A percentile compares a stretch with the other conserved stretches of the same genome.
phyloP scores from a whole-genome alignment of 1,140 invertebrate species.

The Ctenoplectra terminalis region DNA sequence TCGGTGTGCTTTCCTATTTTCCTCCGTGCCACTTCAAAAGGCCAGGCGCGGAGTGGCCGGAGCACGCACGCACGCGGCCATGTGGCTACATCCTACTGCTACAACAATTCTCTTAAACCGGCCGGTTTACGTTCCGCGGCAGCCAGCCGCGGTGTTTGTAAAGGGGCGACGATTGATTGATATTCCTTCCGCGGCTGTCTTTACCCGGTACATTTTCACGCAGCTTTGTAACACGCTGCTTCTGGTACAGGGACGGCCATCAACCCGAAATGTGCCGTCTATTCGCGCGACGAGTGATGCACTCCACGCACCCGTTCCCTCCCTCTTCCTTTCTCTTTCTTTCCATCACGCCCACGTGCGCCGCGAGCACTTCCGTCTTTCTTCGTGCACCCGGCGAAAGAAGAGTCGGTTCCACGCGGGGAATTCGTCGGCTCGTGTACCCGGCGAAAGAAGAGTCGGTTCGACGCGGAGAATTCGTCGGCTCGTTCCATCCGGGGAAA shows the following conservation, averaged over 20 bases:
- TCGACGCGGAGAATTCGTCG: conserved; percentile 31
- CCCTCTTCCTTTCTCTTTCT: conserved; percentile 4
- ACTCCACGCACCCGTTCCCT: conserved; percentile 50
- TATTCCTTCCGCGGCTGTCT: conserved; percentile 61
- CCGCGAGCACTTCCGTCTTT: conserved; percentile 18
- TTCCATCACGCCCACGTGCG: conserved; percentile 4
- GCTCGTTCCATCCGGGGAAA: not conserved
- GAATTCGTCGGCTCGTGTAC: conserved; percentile 27
- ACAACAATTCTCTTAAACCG: conserved; percentile 71
- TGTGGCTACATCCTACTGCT: conserved; percentile 66
- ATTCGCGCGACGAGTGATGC: conserved; percentile 66
- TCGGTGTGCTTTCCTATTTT: conserved; percentile 61
- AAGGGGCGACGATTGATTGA: conserved; percentile 74
- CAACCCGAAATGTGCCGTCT: conserved; percentile 29
- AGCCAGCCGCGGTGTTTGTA: conserved; percentile 43
- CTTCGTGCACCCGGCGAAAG: not conserved
- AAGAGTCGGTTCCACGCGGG: not conserved
- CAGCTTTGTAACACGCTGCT: conserved; percentile 20
- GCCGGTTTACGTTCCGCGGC: conserved; percentile 53
- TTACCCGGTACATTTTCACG: conserved; percentile 47
- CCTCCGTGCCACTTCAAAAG: conserved; percentile 64
- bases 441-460: not conserved
- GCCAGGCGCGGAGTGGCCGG: conserved; percentile 39
- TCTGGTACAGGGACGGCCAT: not conserved
- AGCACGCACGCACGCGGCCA: conserved; percentile 51